Evolutionary conservation across 2,113 vertebrate species (phyloP).

Genomic region (Bubo blakistoni): DNA sequence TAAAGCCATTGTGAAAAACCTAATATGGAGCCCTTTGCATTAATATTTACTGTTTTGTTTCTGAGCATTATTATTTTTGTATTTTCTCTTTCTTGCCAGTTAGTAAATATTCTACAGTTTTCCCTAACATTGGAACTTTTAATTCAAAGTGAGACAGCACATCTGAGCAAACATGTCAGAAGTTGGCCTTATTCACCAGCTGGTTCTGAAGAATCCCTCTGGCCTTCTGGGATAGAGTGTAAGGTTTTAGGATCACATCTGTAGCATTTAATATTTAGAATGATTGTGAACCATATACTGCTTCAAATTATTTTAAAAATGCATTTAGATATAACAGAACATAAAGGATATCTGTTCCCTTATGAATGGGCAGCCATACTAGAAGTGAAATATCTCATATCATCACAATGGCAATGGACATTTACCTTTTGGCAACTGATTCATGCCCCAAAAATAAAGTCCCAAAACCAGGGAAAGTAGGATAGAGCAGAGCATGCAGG

Average conservation of each 20-base stretch:
- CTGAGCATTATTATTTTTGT: background rate
- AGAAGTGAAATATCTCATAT: background rate
- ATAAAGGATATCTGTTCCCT: background rate
- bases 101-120: background rate
- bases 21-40: background rate
- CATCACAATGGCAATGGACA: fast-evolving
- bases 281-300: background rate
- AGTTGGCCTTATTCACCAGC: background rate
- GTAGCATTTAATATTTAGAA: background rate
- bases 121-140: background rate
- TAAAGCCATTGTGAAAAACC: background rate
- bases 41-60: background rate
- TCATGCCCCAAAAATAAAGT: background rate
- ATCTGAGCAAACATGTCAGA: background rate
- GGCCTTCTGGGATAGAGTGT: background rate
- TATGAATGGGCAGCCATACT: background rate
- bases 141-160: background rate
- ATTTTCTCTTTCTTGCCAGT: background rate
- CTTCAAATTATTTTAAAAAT: background rate
- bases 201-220: background rate
- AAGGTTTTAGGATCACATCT: background rate
- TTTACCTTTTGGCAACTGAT: background rate
- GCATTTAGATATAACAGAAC: background rate
- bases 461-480: background rate
- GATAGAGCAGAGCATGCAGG: background rate